Evolutionary conservation across 1,140 invertebrate species (phyloP).

Genomic region (Lithobius niger): DNA sequence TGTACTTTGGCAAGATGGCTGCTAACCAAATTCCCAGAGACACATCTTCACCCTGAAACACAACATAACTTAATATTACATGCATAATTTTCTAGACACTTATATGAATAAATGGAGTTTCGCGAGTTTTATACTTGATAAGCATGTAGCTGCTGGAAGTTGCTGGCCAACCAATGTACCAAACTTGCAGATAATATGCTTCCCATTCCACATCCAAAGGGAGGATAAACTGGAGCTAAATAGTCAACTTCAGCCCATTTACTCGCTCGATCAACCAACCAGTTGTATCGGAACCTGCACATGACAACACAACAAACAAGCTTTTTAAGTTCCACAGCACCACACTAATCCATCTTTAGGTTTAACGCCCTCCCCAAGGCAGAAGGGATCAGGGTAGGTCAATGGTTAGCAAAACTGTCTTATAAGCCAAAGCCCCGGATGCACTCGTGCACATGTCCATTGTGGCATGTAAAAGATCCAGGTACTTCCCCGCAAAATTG

Average conservation of each 20-base stretch:
- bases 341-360: background rate
- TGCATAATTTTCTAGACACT: background rate
- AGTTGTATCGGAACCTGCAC: constrained; percentile 16
- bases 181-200: constrained; percentile 18
- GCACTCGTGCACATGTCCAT: background rate
- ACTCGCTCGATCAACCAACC: constrained; percentile 18
- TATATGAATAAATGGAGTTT: too few relatives aligned
- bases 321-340: too few relatives aligned
- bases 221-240: constrained; percentile 17
- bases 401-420: background rate
- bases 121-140: constrained; percentile 3
- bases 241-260: constrained; percentile 23
- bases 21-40: constrained; percentile 4
- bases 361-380: background rate
- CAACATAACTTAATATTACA: background rate
- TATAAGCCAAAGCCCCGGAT: background rate
- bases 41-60: constrained; percentile 2
- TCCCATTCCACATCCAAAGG: constrained; percentile 22
- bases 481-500: too few relatives aligned
- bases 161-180: constrained; percentile 15
- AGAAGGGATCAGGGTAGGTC: background rate
- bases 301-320: too few relatives aligned
- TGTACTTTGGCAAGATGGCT: background rate
- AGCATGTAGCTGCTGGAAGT: background rate
- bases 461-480: background rate